A percentile compares a stretch with the other conserved stretches of the same genome.
phyloP scores from a whole-genome alignment of 2,797 vertebrate species.

The Geotrypetes seraphini region DNA sequence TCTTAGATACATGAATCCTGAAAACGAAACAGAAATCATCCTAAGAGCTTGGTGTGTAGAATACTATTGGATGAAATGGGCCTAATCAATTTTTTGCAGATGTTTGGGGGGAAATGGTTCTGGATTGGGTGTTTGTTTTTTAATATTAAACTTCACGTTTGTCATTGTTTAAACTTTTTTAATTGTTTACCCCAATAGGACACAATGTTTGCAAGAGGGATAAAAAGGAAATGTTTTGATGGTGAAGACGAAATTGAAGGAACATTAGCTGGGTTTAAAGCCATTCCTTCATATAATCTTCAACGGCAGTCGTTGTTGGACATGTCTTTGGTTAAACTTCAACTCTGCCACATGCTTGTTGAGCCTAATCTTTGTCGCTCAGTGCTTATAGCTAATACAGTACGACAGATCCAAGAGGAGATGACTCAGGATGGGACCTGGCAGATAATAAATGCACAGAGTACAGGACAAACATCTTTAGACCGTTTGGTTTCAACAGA shows the following conservation, averaged over 20 bases:
- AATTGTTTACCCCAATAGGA: constrained; percentile 15
- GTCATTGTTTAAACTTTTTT: neutral
- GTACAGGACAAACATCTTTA: constrained; percentile 50
- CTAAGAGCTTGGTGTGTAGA: no score
- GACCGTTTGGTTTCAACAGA: constrained; percentile 81
- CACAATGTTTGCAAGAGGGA: constrained; percentile 89
- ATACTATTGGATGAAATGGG: no score
- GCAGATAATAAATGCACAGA: constrained; percentile 62
- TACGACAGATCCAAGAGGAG: constrained; percentile 94
- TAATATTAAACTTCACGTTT: neutral
- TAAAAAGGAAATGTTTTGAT: constrained; percentile 87
- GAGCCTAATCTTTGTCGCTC: constrained; percentile 93
- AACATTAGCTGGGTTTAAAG: constrained; percentile 42
- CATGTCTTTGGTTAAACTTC: constrained; percentile 96
- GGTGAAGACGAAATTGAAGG: constrained; percentile 64
- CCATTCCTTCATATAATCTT: constrained; percentile 71
- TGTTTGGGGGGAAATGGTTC: no score
- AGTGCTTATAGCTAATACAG: constrained; percentile 93
- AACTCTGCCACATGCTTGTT: constrained; percentile 94
- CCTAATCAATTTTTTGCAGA: no score
- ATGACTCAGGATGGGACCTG: constrained; percentile 91
- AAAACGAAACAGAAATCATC: no score
- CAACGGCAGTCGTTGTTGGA: constrained; percentile 92
- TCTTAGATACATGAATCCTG: no score
- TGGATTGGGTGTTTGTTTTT: no score